phyloP scores from a whole-genome alignment of 2,113 vertebrate genomes.

The Struthidea cinerea region DNA sequence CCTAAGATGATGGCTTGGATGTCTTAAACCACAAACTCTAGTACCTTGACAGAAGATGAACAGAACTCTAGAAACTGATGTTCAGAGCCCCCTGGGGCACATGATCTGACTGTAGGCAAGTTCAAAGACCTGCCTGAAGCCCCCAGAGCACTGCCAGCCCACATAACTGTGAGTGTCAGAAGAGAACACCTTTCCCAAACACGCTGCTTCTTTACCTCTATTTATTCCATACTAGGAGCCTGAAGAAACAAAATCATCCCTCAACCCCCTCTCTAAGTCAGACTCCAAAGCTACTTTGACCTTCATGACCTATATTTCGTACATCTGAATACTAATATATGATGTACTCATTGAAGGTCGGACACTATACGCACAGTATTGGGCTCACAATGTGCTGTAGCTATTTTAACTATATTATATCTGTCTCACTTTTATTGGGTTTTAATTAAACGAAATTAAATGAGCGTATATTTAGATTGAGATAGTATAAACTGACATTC shows the following conservation, averaged over 20 bases:
- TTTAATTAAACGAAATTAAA: constrained; percentile 76
- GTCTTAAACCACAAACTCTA: neutral
- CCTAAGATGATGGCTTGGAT: neutral
- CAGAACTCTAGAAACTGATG: neutral
- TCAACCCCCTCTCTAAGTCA: neutral
- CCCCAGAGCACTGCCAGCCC: neutral
- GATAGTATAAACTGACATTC: constrained; percentile 58
- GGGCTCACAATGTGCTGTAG: neutral
- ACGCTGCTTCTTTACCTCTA: neutral
- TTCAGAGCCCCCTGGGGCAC: neutral
- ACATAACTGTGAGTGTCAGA: neutral
- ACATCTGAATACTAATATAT: neutral
- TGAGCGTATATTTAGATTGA: constrained; percentile 51
- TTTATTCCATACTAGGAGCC: neutral
- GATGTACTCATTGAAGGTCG: neutral
- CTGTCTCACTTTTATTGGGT: constrained; percentile 73
- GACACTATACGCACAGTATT: neutral
- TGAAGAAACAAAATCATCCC: neutral
- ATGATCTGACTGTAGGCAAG: neutral
- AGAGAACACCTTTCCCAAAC: constrained; percentile 1
- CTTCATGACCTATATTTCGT: constrained; percentile 4
- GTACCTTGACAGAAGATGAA: neutral
- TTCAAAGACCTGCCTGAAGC: neutral
- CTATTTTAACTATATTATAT: constrained; percentile 73
- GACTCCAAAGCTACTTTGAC: neutral